Base-by-base conservation (phyloP, 2,113 vertebrate species). In the Montifringilla adamsi region DNA sequence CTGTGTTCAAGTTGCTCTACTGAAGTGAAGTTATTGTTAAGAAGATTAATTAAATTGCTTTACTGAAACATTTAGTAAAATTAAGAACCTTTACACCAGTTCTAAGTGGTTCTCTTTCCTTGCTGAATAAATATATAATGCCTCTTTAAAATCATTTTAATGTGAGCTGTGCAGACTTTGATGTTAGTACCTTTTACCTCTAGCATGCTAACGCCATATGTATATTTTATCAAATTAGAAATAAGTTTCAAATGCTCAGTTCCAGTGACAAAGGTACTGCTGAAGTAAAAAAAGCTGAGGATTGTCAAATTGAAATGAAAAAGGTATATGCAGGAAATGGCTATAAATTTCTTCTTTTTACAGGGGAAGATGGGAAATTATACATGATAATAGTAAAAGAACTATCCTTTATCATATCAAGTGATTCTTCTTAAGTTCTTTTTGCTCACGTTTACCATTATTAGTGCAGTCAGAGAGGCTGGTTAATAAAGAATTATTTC, bases 311-410 rank as follows among this genome's bases (percentile, higher is more conserved):
- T 90, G 81, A 97, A 96, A 97, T 89, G 63, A 95, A 96, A 95
- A 97, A 96, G 58, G 67, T 78, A 86, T 86, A 92, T 64, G 76
- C 68, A 96, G 85, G 50, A 95, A 97, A 92, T 88, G 76, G 73
- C 93, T 97, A 89, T 97, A 95, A 94, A 97, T 97, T 91, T 95
- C 82, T 60, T 79, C 94, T 97, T 97, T 97, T 96, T 95, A 95
- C 59, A 83, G 84, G 66, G 35, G 28, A 96, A 93, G 77, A 97
- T 33, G 97, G 95, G 83, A 97, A 88, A 94, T 95, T 97, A 96
- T 94, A 94, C 88, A 94, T 87, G 73, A 94, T 96, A 80, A 78
- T 91, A 95, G 89, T 92, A 94, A 96, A 97, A 97, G 73, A 89
- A 96, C 95, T 93, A 86, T 83, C 64, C 79, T 97, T 97, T 96